Base-by-base conservation (phyloP, 2,113 vertebrate genomes). In the Apus apus region DNA sequence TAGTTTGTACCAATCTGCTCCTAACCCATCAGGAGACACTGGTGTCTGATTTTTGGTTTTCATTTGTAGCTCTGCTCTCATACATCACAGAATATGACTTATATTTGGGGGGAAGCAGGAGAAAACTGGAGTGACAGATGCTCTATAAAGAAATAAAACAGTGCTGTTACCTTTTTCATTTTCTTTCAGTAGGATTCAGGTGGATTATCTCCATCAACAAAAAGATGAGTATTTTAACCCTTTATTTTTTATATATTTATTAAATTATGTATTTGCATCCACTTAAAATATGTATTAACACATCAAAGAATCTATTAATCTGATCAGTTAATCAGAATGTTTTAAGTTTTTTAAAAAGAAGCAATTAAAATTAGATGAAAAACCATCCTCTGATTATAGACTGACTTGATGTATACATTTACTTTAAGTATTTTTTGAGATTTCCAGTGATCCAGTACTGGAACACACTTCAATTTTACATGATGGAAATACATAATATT, bases 191-290 rank as follows among this genome's bases (percentile, higher is more conserved):
- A 88, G 96, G 96, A 96, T 97, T 97, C 97, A 90, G 92, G 94
- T 96, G 95, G 97, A 97, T 97, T 97, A 97, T 97, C 96, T 96
- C 89, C 71, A 96, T 15, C 27, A 96, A 91, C 66, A 93, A 81
- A 86, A 96, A 78, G 54, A 88, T 81, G 76, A 93, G 65, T 40
- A 85, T 88, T 92, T 93, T 81, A 94, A 96, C 81, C 83, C 85
- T 19, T 84, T 22, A 8, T 38, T 38, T 38, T 43, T 43, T 43
- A 43, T 43, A 43, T 43, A 43, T 93, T 89, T 92, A 89, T 89
- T 84, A 61, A 83, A 89, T 62, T 82, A 84, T n/a, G 5, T 56
- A 75, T 92, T 94, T 1, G 1, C 36, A 90, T 88, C 48, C 36
- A 84, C 65, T 91, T 76, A 78, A 23, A 84, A 4, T 54, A 85